Conservation (phyloP, 2,888 invertebrate genomes). For the Protodeltote pygarga region DNA sequence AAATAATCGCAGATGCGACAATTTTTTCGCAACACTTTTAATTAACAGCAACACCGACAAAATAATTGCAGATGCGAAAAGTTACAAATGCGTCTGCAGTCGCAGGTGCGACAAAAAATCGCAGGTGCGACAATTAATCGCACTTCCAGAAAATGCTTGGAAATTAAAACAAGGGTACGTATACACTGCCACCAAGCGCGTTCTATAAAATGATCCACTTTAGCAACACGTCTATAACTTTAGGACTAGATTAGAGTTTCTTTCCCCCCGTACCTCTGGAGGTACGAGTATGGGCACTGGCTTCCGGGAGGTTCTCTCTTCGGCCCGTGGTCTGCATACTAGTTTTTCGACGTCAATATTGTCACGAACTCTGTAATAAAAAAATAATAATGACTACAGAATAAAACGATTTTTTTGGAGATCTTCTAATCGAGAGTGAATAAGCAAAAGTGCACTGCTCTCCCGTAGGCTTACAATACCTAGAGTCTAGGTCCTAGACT, state of each 20-base stretch:
- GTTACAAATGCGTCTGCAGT: neutral
- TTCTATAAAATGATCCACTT: conserved; percentile 55
- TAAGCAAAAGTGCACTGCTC: no score
- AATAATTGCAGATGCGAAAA: conserved; percentile 4
- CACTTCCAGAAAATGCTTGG: conserved; percentile 10
- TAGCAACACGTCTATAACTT: conserved; percentile 62
- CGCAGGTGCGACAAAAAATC: conserved; percentile 1
- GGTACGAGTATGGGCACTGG: conserved; percentile 63
- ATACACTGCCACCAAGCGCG: conserved; percentile 73
- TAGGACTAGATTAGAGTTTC: conserved; percentile 77
- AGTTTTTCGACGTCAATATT: conserved; percentile 94
- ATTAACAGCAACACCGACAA: neutral
- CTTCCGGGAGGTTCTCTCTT: conserved; percentile 72
- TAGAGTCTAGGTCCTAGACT: no score
- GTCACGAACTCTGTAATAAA: conserved; percentile 92
- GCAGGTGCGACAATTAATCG: conserved; percentile 4
- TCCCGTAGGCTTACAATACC: no score
- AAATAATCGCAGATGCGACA: conserved; percentile 2
- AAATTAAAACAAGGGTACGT: conserved; percentile 57
- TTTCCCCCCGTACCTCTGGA: conserved; percentile 73
- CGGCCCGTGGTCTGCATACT: conserved; percentile 85
- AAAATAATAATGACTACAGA: neutral
- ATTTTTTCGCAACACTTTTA: conserved; percentile 1
- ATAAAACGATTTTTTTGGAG: no score
- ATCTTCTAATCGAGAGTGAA: no score